These are phyloP conservation scores for Steromphala cineraria DNA, from an alignment of 2,888 invertebrate species.

Conservation along the genomic window DNA sequence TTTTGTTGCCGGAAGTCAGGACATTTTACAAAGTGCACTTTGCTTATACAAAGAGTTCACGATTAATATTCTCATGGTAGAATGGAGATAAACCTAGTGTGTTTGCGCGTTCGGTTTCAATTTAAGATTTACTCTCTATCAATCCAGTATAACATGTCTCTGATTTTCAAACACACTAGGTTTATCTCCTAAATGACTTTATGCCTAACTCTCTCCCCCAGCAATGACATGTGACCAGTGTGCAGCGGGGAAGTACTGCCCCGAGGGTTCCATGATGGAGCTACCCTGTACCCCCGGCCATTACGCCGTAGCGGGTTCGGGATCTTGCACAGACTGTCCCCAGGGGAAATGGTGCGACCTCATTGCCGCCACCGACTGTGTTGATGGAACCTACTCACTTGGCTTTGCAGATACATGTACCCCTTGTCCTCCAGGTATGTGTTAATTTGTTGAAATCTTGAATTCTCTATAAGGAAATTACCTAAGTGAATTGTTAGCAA, in stretches of 20 bases:
- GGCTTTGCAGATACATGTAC: conserved; percentile 50
- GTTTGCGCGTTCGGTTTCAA: no score
- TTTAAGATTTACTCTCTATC: no score
- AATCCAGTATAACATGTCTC: no score
- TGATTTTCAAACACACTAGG: no score
- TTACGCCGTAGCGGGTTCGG: conserved; percentile 44
- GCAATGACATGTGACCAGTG: conserved; percentile 57
- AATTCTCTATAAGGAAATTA: no score
- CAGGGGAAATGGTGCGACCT: conserved; percentile 56
- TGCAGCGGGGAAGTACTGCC: conserved; percentile 62
- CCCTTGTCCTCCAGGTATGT: conserved; percentile 58
- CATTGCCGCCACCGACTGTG: conserved; percentile 51
- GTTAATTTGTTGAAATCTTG: no score
- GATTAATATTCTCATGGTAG: no score
- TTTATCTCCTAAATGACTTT: neutral
- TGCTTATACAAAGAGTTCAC: no score
- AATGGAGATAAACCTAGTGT: no score
- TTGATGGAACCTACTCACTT: conserved; percentile 55
- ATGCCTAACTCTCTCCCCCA: conserved; percentile 36
- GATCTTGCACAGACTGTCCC: conserved; percentile 55
- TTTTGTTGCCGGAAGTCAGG: no score
- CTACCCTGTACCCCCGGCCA: conserved; percentile 54
- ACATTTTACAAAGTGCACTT: no score
- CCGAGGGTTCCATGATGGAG: conserved; percentile 46
- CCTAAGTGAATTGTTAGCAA: no score